Conservation (phyloP, 2,797 vertebrate genomes). For the Etheostoma perlongum region DNA sequence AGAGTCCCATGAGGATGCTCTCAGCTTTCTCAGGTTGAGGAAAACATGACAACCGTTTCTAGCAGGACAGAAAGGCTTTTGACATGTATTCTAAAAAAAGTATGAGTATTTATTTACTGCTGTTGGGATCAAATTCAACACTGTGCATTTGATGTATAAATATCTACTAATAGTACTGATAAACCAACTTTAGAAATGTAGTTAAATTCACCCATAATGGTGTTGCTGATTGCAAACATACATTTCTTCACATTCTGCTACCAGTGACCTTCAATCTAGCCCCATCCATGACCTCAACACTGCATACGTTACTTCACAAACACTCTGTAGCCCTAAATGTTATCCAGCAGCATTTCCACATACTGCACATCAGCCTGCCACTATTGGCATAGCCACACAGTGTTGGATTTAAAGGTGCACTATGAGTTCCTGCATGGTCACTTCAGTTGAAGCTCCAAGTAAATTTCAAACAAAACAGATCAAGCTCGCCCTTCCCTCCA, state of each 20-base stretch:
- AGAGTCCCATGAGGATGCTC: constrained; percentile 63
- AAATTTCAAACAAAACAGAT: too few species aligned
- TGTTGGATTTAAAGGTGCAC: not conserved
- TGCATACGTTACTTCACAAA: not conserved
- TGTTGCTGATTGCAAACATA: not conserved
- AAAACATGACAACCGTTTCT: constrained; percentile 76
- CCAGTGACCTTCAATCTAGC: not conserved
- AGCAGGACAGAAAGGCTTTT: constrained; percentile 43
- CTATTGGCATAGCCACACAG: not conserved
- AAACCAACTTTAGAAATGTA: not conserved
- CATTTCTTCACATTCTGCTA: not conserved
- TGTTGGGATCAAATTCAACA: constrained; percentile 8
- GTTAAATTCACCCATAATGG: not conserved
- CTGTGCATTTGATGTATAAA: constrained; percentile 2
- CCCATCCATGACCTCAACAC: not conserved
- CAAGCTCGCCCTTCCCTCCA: too few species aligned
- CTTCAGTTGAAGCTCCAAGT: too few species aligned
- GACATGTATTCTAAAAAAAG: constrained; percentile 27
- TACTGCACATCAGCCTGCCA: not conserved
- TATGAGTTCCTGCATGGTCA: too few species aligned
- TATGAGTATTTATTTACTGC: constrained; percentile 18
- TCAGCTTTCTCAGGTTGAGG: constrained; percentile 63
- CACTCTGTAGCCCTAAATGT: not conserved
- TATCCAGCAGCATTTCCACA: not conserved
- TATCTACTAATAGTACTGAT: not conserved